These are phyloP conservation scores for Pristionchus entomophagus DNA, from an alignment of 2,888 invertebrate species.

Conservation along the genomic window DNA sequence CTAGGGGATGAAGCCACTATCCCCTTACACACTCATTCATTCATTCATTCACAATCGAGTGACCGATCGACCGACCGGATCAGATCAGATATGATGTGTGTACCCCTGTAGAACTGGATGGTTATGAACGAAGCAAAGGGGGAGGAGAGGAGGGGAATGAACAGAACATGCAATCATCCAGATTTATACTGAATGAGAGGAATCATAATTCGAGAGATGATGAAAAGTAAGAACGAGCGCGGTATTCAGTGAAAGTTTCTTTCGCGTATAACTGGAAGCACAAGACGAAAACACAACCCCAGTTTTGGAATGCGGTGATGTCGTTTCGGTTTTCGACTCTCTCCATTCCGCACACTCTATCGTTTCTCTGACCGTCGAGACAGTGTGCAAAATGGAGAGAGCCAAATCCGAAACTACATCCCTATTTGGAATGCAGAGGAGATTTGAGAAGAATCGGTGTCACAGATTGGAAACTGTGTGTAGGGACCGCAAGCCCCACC, in stretches of 20 bases:
- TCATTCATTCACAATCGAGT: neutral
- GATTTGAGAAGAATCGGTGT: no score
- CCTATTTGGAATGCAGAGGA: no score
- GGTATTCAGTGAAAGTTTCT: neutral
- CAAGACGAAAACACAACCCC: no score
- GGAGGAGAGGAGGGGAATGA: neutral
- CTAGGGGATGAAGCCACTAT: neutral
- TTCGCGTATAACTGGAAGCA: neutral
- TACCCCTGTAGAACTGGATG: constrained; percentile 32
- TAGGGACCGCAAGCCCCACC: no score
- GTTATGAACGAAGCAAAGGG: neutral
- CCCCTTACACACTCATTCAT: neutral
- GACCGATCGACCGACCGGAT: constrained; percentile 28
- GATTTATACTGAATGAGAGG: neutral
- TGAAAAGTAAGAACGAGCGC: neutral
- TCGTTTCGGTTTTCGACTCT: no score
- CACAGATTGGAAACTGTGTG: no score
- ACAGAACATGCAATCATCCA: constrained; percentile 2
- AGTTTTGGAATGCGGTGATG: no score
- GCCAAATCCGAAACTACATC: no score
- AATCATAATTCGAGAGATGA: neutral
- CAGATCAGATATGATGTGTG: constrained; percentile 33
- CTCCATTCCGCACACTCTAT: no score
- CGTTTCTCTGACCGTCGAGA: no score
- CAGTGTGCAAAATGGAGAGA: no score